Evolutionary conservation across 2,113 vertebrate genomes (phyloP).

Genomic region (Chroicocephalus ridibundus): DNA sequence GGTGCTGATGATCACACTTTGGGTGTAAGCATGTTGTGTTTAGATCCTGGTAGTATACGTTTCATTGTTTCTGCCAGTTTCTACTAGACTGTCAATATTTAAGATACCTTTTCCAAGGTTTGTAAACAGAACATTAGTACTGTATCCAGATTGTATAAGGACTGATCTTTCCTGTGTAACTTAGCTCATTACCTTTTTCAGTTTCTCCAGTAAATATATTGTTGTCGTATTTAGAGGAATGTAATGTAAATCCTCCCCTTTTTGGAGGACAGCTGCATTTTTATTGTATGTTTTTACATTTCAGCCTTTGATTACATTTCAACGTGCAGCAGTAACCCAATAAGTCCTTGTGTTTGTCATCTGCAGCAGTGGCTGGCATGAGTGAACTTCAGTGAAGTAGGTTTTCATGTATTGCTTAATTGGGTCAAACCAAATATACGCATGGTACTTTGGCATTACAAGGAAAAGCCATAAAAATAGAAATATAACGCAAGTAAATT

Average conservation of each 20-base stretch:
- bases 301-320: not conserved
- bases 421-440: conserved; percentile 17
- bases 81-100: not conserved
- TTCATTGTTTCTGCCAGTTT: not conserved
- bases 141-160: not conserved
- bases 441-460: not conserved
- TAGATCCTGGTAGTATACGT: not conserved
- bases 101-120: not conserved
- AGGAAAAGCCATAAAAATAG: conserved; percentile 8
- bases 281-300: not conserved
- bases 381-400: conserved; percentile 34
- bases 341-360: not conserved
- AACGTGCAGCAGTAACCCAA: not conserved
- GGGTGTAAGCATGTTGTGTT: not conserved
- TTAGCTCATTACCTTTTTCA: not conserved
- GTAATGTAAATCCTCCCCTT: not conserved
- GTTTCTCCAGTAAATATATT: not conserved
- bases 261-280: not conserved
- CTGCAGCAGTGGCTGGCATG: not conserved
- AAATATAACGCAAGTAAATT: not conserved
- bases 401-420: conserved; percentile 42
- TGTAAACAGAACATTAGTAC: not conserved
- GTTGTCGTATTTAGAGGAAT: not conserved
- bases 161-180: not conserved
- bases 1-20: not conserved